Percentiles rank a stretch among this genome's conserved stretches.
phyloP scores from a whole-genome alignment of 2,113 vertebrate genomes.

The Ctenodactylus gundi region DNA sequence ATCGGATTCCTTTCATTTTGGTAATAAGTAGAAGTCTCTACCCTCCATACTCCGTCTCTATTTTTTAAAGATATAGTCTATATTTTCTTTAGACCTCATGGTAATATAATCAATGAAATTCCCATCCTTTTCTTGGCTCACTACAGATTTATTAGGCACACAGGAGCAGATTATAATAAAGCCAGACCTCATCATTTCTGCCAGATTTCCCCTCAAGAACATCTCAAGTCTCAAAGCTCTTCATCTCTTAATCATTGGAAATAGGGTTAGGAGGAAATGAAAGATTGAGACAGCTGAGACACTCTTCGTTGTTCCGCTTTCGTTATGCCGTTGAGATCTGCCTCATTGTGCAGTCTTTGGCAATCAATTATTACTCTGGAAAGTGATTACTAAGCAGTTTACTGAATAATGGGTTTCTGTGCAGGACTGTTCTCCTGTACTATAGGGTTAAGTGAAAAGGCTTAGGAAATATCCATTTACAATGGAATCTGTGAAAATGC shows the following conservation, averaged over 20 bases:
- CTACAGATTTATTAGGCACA: conserved; percentile 71
- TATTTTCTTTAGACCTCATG: conserved; percentile 40
- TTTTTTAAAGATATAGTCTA: conserved; percentile 18
- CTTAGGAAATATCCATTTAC: conserved; percentile 73
- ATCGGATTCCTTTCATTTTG: background rate
- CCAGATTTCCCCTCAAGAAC: conserved; percentile 66
- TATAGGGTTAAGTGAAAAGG: conserved; percentile 75
- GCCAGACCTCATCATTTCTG: conserved; percentile 60
- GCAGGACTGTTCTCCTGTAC: conserved; percentile 45
- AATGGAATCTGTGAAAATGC: conserved; percentile 65
- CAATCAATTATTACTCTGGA: conserved; percentile 64
- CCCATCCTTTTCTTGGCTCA: conserved; percentile 62
- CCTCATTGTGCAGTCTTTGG: conserved; percentile 41
- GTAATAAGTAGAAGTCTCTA: background rate
- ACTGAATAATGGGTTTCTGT: conserved; percentile 64
- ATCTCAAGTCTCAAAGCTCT: conserved; percentile 64
- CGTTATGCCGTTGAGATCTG: conserved; percentile 51
- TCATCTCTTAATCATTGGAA: conserved; percentile 76
- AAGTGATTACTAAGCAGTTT: conserved; percentile 72
- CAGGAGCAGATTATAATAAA: conserved; percentile 65
- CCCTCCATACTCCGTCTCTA: background rate
- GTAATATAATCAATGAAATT: conserved; percentile 67
- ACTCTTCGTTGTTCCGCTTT: conserved; percentile 64
- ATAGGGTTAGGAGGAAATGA: conserved; percentile 56
- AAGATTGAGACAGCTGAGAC: conserved; percentile 61